phyloP scores from a whole-genome alignment of 2,113 vertebrate species.

The Gadus chalcogrammus region DNA sequence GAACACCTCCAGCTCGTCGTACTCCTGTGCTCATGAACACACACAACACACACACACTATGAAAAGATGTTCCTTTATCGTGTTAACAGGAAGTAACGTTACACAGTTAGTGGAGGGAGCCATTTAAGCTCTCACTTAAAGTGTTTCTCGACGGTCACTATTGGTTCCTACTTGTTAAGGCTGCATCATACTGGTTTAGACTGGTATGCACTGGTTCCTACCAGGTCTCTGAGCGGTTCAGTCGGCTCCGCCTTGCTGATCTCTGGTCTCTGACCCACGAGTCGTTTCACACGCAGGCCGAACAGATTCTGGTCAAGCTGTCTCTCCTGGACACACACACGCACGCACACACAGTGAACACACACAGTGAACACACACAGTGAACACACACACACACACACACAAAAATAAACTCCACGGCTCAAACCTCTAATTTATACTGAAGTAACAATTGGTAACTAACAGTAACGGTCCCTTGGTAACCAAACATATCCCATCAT shows the following conservation, averaged over 20 bases:
- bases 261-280: constrained; percentile 30
- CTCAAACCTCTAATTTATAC: too few relatives aligned
- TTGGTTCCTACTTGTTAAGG: constrained; percentile 16
- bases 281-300: constrained; percentile 69
- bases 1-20: not conserved
- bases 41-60: too few relatives aligned
- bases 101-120: too few relatives aligned
- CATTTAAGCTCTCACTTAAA: too few relatives aligned
- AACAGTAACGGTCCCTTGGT: too few relatives aligned
- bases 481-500: too few relatives aligned
- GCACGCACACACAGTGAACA: not conserved
- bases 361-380: not conserved
- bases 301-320: constrained; percentile 76
- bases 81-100: too few relatives aligned
- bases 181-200: constrained; percentile 61
- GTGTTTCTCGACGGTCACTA: constrained; percentile 66
- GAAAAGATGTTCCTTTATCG: too few relatives aligned
- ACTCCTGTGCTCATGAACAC: not conserved
- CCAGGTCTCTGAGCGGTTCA: constrained; percentile 16
- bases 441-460: too few relatives aligned
- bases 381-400: not conserved
- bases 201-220: constrained; percentile 44
- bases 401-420: not conserved
- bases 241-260: not conserved
- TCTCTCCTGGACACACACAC: constrained; percentile 13